Percentiles rank a stretch among this genome's conserved stretches.
Evolutionary conservation across 2,797 vertebrate genomes (phyloP).

Genomic region (Malurus leucopterus): DNA sequence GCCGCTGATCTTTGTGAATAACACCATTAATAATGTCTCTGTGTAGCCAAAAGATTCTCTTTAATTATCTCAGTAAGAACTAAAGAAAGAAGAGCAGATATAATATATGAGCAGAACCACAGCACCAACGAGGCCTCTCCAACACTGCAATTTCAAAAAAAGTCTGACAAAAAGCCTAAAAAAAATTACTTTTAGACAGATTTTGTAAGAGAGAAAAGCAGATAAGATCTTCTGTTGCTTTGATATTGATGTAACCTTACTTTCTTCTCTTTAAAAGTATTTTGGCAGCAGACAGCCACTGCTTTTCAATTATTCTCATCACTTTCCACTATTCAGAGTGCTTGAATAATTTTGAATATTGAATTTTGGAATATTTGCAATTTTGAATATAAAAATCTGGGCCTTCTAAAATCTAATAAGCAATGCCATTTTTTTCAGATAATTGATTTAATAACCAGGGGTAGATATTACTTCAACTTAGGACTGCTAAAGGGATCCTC

Average conservation of each 20-base stretch:
- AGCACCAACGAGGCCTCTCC: not conserved
- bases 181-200: not conserved
- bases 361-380: not conserved
- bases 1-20: not conserved
- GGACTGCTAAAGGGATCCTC: not conserved
- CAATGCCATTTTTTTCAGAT: not conserved
- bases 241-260: not conserved
- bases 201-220: not conserved
- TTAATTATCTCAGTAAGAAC: not conserved
- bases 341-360: not conserved
- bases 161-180: not conserved
- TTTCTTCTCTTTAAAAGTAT: not conserved
- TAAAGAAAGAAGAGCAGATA: not conserved
- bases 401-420: not conserved
- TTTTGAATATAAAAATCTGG: not conserved
- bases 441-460: not conserved
- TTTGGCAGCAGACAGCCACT: not conserved
- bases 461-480: not conserved
- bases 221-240: not conserved
- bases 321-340: not conserved
- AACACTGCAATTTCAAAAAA: not conserved
- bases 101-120: not conserved
- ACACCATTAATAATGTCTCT: not conserved
- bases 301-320: not conserved
- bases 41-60: not conserved